These are phyloP conservation scores for Drosophila carrolli DNA, from an alignment of 1,140 invertebrate genomes.

Conservation along the genomic window DNA sequence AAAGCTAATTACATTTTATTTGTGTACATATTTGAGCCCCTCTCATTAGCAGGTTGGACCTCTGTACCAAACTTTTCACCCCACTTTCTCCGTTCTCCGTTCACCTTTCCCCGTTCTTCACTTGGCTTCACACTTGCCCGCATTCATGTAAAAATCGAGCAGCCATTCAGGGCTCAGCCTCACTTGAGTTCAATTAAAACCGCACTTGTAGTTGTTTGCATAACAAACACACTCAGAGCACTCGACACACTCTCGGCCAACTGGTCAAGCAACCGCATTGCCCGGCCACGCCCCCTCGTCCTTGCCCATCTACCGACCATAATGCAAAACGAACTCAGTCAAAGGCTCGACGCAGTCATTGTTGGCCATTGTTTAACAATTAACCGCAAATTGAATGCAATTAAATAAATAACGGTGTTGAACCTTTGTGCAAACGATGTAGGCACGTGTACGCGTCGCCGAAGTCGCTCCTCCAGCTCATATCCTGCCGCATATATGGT, in stretches of 20 bases:
- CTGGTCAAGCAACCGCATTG: slow-evolving; percentile 29
- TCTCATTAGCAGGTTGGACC: slow-evolving; percentile 40
- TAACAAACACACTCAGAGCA: slow-evolving; percentile 64
- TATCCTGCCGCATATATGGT: neutral
- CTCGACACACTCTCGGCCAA: slow-evolving; percentile 48
- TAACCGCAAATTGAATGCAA: slow-evolving; percentile 83
- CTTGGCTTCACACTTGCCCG: slow-evolving; percentile 52
- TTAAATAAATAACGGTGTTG: slow-evolving; percentile 82
- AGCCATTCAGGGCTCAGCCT: slow-evolving; percentile 35
- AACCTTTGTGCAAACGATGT: slow-evolving; percentile 75
- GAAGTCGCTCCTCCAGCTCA: slow-evolving; percentile 38
- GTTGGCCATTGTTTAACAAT: slow-evolving; percentile 75
- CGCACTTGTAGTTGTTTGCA: slow-evolving; percentile 75
- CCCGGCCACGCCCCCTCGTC: neutral
- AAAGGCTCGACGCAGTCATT: slow-evolving; percentile 40
- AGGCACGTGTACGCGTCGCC: slow-evolving; percentile 53
- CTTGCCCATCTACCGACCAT: slow-evolving; percentile 5
- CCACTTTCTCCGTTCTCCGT: neutral
- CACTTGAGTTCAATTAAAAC: slow-evolving; percentile 82
- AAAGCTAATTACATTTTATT: slow-evolving; percentile 69
- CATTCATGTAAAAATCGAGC: slow-evolving; percentile 54
- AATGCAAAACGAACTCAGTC: slow-evolving; percentile 36
- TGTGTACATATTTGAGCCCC: slow-evolving; percentile 55
- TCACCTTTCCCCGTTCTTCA: slow-evolving; percentile 8
- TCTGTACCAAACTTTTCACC: neutral